Base-by-base conservation (phyloP, 2,888 invertebrate genomes). In the Cyaniris semiargus region DNA sequence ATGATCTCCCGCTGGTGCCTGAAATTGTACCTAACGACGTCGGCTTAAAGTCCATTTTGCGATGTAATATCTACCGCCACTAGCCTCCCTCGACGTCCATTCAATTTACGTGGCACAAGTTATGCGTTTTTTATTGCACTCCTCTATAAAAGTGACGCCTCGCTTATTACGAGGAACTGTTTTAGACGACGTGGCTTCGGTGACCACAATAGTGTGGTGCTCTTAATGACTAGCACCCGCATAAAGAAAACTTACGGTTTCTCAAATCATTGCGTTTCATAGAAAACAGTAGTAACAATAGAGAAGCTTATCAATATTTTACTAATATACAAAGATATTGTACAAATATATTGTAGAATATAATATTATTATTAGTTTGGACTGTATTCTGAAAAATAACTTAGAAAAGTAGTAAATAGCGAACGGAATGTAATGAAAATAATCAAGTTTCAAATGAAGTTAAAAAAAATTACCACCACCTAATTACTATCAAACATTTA, bases 41-140 rank as follows among this genome's bases (percentile, higher is more conserved):
- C 27, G 34, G 15, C 31, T 80, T 83, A 83, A 85, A 81, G 85
- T 82, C 21, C 77, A 83, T 77, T 81, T 81, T 85, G 76, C 80
- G 56, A 75, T 77, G 76, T 75, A 76, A 76, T 38, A 58, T 56
- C 38, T 60, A 77, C 27, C 60, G 75, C 81, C 83, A 84, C 84
- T 85, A 86, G 86, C 86, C 85, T 85, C 87, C 85, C 78, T 80
- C 79, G 78, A 38, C 81, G 80, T 80, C 81, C 88, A 91, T 92
- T 91, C 91, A 92, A 92, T 92, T 92, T 91, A 86, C 85, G 86
- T 84, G 87, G 86, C 82, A 86, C 87, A 86, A 87, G 89, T 92
- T 91, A 92, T 90, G 88, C 85, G 87, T 91, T 92, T 92, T 92
- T 93, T 92, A 93, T 92, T 92, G 87, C 87, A 84, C 79, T 83